Percentiles rank a stretch among this genome's conserved stretches.
phyloP scores from a whole-genome alignment of 2,888 invertebrate species.

The Chrysolina americana region DNA sequence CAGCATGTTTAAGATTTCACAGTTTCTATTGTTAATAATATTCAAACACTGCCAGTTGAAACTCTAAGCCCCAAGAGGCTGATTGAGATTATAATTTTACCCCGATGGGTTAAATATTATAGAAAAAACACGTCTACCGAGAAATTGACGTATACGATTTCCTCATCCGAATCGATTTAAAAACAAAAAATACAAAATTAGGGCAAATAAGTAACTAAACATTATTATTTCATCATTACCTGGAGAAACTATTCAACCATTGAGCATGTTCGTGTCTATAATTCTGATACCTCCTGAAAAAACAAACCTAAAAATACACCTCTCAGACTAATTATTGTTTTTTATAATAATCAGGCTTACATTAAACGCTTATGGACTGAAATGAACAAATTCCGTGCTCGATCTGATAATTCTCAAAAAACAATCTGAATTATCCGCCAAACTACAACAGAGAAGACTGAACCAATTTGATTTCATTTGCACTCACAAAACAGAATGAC shows the following conservation, averaged over 20 bases:
- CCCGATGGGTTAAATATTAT: too few relatives aligned
- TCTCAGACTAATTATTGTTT: constrained; percentile 42
- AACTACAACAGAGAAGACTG: constrained; percentile 52
- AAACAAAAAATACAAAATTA: constrained; percentile 9
- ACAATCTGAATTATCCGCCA: constrained; percentile 50
- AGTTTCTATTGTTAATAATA: too few relatives aligned
- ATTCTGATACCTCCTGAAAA: constrained; percentile 45
- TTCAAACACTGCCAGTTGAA: too few relatives aligned
- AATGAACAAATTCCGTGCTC: constrained; percentile 60
- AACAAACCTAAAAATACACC: constrained; percentile 40
- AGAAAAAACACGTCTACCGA: too few relatives aligned
- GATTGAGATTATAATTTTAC: too few relatives aligned
- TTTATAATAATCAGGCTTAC: constrained; percentile 48
- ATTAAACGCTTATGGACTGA: constrained; percentile 50
- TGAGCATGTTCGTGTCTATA: constrained; percentile 48
- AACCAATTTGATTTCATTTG: constrained; percentile 58
- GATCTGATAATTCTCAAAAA: constrained; percentile 52
- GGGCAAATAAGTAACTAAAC: constrained; percentile 5
- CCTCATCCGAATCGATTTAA: too few relatives aligned
- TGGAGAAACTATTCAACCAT: constrained; percentile 34
- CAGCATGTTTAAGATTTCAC: too few relatives aligned
- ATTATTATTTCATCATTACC: constrained; percentile 48
- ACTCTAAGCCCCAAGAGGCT: too few relatives aligned
- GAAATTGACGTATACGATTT: too few relatives aligned
- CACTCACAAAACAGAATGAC: constrained; percentile 55